Base-by-base conservation (phyloP, 2,888 invertebrate species). In the Sericinus montela region DNA sequence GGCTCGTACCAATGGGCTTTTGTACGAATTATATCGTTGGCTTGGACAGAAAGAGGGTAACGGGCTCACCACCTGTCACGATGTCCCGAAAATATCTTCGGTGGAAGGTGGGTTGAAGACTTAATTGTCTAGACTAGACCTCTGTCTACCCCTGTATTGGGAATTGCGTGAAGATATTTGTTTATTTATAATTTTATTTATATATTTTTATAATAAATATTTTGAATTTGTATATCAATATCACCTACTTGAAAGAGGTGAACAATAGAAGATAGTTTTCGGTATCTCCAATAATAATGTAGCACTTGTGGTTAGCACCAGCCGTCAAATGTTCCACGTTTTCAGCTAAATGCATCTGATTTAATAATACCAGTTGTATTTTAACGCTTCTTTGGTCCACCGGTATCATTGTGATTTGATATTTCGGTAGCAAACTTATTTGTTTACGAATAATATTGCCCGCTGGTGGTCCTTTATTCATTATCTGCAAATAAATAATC, bases 401-500 rank as follows among this genome's bases (percentile, higher is more conserved):
- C 13, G 82, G 75, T 10, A 69, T 76, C 16, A 87, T 62, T 1
- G 69, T 71, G 11, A 93, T 54, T 16, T 80, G 72, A 71, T 94
- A 95, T 60, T 90, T 89, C 0, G 95, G 95, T 3, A 94, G 79
- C 14, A 90, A 75, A 37, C 78, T 74, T 10, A 93, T 90, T 72
- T 92, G 90, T 53, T 93, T 92, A 35, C 91, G 86, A 2, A 95
- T 67, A 36, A 90, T 75, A 66, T 93, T 93, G 3, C 95, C 95
- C 57, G 93, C 92, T 37, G 95, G 95, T 10, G 94, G 91, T 35
- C 92, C 91, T 69, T 93, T 91, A 70, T 93, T 93, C 63, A 94
- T 90, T 66, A 94, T 93, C 94, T 94, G 63, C 59, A 35, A 39
- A n/a, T n/a, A n/a, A n/a, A n/a, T n/a, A n/a, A n/a, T n/a, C n/a